Percentiles rank a stretch among this genome's conserved stretches.
Evolutionary conservation across 2,113 vertebrate species (phyloP).

Genomic region (Limnothrissa miodon): DNA sequence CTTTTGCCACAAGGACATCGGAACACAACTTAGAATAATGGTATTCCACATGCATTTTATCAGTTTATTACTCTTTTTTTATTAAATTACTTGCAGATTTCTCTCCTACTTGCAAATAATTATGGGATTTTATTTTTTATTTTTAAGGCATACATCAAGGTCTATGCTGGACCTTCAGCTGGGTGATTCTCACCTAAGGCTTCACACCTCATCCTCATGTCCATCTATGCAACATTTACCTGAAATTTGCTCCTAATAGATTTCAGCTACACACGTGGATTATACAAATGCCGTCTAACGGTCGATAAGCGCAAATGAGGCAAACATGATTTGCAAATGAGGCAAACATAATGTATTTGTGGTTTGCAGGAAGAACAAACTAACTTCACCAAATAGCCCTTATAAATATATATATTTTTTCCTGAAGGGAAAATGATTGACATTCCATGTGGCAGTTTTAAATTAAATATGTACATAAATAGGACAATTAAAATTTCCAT

Average conservation of each 20-base stretch:
- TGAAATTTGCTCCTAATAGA: background rate
- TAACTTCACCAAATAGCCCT: too few relatives aligned
- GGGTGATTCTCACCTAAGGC: background rate
- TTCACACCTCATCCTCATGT: too few relatives aligned
- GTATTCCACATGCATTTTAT: background rate
- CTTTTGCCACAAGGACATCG: background rate
- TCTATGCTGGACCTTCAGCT: background rate
- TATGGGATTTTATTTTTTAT: background rate
- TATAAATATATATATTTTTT: background rate
- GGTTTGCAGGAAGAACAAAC: background rate
- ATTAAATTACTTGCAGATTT: background rate
- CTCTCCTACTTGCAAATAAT: background rate
- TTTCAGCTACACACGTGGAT: background rate
- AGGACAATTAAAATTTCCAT: constrained; percentile 35
- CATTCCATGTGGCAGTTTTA: background rate
- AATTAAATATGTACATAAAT: constrained; percentile 34
- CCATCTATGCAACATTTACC: background rate
- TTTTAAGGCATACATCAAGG: background rate
- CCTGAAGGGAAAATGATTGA: background rate
- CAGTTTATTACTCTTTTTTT: background rate
- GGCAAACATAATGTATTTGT: background rate
- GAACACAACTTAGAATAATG: background rate
- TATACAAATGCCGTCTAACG: background rate
- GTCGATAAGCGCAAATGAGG: background rate
- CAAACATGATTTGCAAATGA: background rate